Conservation (phyloP, 2,797 vertebrate genomes). For the Trachurus trachurus region DNA sequence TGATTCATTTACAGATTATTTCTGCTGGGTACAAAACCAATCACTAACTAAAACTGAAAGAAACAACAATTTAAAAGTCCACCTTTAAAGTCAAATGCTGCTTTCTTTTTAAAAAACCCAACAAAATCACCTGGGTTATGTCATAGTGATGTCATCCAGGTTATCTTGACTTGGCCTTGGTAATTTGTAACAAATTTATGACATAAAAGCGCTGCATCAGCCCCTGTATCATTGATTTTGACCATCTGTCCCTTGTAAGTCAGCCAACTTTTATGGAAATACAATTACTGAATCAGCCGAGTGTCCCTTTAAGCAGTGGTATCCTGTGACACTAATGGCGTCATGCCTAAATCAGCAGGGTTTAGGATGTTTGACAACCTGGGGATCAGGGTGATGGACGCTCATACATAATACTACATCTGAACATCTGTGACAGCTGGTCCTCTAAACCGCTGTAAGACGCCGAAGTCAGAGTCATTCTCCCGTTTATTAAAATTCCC, state of each 20-base stretch:
- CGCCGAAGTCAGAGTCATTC: conserved; percentile 13
- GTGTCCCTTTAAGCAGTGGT: conserved; percentile 8
- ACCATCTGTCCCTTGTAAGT: not conserved
- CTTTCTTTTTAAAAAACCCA: not conserved
- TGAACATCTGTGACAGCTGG: conserved; percentile 35
- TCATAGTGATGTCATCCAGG: conserved; percentile 15
- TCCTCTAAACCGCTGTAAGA: conserved; percentile 21
- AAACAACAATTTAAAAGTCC: not conserved
- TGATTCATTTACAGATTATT: conserved; percentile 18
- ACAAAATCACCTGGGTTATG: conserved; percentile 1
- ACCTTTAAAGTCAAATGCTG: conserved; percentile 20
- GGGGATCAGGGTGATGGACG: conserved; percentile 28
- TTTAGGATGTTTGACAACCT: conserved; percentile 17
- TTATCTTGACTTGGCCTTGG: not conserved
- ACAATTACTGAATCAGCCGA: not conserved
- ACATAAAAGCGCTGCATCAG: not conserved
- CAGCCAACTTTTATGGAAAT: conserved; percentile 3
- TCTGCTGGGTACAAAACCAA: conserved; percentile 21
- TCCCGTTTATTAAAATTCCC: conserved; percentile 48
- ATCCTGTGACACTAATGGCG: not conserved
- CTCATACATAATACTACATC: conserved; percentile 8
- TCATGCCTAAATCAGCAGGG: conserved; percentile 2
- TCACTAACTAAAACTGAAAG: conserved; percentile 23
- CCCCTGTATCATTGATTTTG: not conserved
- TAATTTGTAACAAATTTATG: not conserved